phyloP scores from a whole-genome alignment of 2,113 vertebrate species.

The Nycticryphes semicollaris region DNA sequence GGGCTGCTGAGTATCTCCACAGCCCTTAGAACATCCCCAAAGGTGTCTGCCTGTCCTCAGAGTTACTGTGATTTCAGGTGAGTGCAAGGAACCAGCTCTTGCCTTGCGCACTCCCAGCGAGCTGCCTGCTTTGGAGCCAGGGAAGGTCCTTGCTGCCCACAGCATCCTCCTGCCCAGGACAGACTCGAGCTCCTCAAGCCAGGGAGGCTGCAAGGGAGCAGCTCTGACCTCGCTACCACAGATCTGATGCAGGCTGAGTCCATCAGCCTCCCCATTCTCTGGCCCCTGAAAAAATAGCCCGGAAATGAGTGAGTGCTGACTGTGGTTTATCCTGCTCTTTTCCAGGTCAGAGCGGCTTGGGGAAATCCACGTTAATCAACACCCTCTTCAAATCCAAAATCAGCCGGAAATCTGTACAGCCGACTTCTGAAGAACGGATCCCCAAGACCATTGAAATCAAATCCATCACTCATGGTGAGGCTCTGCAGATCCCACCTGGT shows the following conservation, averaged over 20 bases:
- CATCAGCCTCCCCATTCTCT: not conserved
- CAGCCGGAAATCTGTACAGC: conserved; percentile 91
- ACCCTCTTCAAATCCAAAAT: conserved; percentile 99
- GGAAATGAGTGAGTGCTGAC: not conserved
- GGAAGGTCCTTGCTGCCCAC: not conserved
- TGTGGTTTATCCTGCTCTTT: not conserved
- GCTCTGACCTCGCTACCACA: not conserved
- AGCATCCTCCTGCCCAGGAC: not conserved
- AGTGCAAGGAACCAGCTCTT: not conserved
- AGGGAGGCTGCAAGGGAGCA: not conserved
- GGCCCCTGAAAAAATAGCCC: not conserved
- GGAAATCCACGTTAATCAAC: conserved; percentile 99
- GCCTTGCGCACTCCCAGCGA: not conserved
- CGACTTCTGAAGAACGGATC: conserved; percentile 87
- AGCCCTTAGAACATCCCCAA: not conserved
- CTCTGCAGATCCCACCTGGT: not conserved
- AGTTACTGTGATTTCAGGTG: not conserved
- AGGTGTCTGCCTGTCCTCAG: fast-evolving
- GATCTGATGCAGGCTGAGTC: not conserved
- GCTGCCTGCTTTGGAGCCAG: not conserved
- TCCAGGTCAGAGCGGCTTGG: conserved; percentile 94
- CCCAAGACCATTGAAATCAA: conserved; percentile 98
- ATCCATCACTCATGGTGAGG: conserved; percentile 92
- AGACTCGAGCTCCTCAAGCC: not conserved
- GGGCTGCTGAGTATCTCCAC: not conserved